A percentile compares a stretch with the other conserved stretches of the same genome.
Evolutionary conservation across 2,113 vertebrate genomes (phyloP).

Genomic region (Leucopternis melanops): DNA sequence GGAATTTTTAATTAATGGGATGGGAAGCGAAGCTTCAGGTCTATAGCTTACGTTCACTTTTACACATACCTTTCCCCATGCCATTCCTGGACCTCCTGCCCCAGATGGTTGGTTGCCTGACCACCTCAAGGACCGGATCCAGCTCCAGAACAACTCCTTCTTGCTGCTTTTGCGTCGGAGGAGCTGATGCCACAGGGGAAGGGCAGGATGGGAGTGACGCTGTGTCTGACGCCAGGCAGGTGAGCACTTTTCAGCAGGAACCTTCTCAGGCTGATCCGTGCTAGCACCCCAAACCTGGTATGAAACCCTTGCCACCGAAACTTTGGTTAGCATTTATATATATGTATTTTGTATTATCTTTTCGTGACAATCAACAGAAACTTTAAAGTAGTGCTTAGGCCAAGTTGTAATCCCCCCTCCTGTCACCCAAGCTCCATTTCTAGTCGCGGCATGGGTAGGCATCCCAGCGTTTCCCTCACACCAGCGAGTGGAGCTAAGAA

Average conservation of each 20-base stretch:
- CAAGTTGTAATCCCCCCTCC: neutral
- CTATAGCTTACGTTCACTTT: neutral
- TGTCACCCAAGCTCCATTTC: neutral
- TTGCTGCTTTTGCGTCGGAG: neutral
- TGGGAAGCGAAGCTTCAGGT: neutral
- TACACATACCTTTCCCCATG: rapidly evolving
- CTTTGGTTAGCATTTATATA: neutral
- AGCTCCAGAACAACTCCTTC: neutral
- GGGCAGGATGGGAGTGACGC: neutral
- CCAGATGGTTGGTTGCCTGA: neutral
- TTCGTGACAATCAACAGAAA: neutral
- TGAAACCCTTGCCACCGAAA: neutral
- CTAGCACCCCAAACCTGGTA: neutral
- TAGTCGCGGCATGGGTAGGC: neutral
- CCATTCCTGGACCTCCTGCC: neutral
- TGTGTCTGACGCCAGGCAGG: neutral
- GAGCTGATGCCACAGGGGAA: neutral
- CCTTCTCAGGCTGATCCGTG: neutral
- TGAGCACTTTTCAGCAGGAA: neutral
- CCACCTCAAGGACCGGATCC: neutral
- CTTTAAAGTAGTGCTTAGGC: neutral
- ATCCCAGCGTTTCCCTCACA: neutral
- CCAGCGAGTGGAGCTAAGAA: slow-evolving; percentile 20
- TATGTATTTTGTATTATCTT: neutral
- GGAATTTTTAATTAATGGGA: slow-evolving; percentile 15